Percentiles rank a stretch among this genome's conserved stretches.
These are phyloP conservation scores for Mimumesa dahlbomi DNA, from an alignment of 2,888 invertebrate genomes.

Conservation along the genomic window DNA sequence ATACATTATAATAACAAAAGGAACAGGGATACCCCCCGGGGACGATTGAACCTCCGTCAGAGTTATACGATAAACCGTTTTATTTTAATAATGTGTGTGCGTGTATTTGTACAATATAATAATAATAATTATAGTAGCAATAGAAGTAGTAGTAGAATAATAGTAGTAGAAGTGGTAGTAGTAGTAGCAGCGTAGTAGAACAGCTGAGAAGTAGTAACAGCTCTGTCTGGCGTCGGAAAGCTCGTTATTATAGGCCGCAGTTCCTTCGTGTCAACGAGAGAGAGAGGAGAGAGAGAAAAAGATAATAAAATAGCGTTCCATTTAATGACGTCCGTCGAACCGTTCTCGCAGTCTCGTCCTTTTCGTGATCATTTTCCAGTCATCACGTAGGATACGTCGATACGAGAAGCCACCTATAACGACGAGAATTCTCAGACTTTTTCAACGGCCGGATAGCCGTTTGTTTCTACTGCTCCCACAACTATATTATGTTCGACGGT, in stretches of 20 bases:
- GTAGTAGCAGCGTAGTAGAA: constrained; percentile 53
- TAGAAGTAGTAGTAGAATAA: constrained; percentile 58
- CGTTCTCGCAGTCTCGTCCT: constrained; percentile 7
- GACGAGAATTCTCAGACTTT: constrained; percentile 34
- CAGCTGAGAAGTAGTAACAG: constrained; percentile 45
- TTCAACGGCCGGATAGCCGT: constrained; percentile 40
- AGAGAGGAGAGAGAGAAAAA: neutral
- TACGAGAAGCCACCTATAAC: constrained; percentile 29
- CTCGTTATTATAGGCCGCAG: constrained; percentile 28
- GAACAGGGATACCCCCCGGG: too few species aligned
- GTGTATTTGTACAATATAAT: constrained; percentile 70
- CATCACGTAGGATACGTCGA: constrained; percentile 17
- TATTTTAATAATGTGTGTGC: constrained; percentile 74
- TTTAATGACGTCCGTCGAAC: constrained; percentile 11
- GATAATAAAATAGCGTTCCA: constrained; percentile 2
- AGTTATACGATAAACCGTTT: constrained; percentile 71
- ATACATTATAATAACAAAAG: too few species aligned
- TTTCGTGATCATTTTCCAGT: neutral
- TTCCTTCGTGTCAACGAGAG: constrained; percentile 4
- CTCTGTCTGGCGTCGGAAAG: constrained; percentile 30
- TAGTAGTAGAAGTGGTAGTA: constrained; percentile 50
- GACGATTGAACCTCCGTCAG: neutral
- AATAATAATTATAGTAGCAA: constrained; percentile 64
- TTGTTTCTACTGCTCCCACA: constrained; percentile 50
- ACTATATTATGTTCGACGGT: constrained; percentile 48